Base-by-base conservation (phyloP, 2,797 vertebrate genomes). In the Margarornis squamiger region DNA sequence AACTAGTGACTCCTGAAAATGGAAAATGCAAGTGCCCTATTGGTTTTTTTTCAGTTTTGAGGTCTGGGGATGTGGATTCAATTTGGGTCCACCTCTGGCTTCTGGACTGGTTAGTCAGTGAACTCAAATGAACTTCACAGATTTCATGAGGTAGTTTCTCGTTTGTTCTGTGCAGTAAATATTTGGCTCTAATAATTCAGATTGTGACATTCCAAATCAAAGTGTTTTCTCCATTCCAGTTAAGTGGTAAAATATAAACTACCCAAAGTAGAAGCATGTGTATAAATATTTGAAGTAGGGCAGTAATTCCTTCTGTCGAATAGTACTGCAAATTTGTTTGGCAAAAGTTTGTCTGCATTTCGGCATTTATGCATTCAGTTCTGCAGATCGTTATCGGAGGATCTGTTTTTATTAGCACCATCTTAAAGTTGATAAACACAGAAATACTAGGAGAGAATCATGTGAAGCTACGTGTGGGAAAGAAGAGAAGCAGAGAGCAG, bases 271-370 rank as follows among this genome's bases (percentile, higher is more conserved):
- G 66, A 92, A 87, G 68, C 49, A 30, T 43, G 12, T 71, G 18
- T 85, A 38, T 89, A 94, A 94, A 93, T 88, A 95, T 92, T 95
- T 93, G 68, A 93, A 94, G 43, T 41, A 57, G 38, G 3, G 2
- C 63, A 29, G 63, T 79, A 59, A n/a, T 79, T 27, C 32, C 61
- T 90, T 82, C 67, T 85, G 39, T 73, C 34, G 81, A 88, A 74
- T 27, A 81, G 59, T 19, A 19, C 43, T 82, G 19, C 34, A 63
- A 12, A 77, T 48, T 52, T 54, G 45, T 21, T 63, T 86, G 63
- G 32, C 85, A 48, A 62, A 86, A 16, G 19, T 48, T 72, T 88
- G n/a, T 86, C 52, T 81, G 26, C 21, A 10, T 89, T 95, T 91
- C 75, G 61, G 11, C 20, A 6, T 83, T 54, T 54, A 21, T 21